phyloP scores from a whole-genome alignment of 2,113 vertebrate genomes.

The Scortum barcoo region DNA sequence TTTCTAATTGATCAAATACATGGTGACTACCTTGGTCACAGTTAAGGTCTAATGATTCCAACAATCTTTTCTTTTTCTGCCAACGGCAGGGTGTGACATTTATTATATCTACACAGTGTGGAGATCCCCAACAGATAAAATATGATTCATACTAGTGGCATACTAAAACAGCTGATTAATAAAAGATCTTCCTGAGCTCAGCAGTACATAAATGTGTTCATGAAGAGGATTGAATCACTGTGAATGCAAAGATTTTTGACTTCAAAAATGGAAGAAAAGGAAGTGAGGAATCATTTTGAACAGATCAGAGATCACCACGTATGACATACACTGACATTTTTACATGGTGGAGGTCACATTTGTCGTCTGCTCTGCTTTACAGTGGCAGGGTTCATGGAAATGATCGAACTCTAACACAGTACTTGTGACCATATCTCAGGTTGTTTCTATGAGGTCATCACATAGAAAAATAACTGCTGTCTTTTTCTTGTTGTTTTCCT shows the following conservation, averaged over 20 bases:
- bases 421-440: neutral
- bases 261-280: neutral
- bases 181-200: neutral
- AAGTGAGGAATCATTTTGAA: neutral
- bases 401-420: neutral
- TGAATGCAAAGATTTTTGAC: neutral
- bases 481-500: neutral
- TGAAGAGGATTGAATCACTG: neutral
- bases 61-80: too few relatives aligned
- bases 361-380: neutral
- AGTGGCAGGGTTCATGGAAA: too few relatives aligned
- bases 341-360: conserved; percentile 1
- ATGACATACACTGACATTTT: neutral
- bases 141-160: neutral
- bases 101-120: neutral
- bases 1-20: neutral
- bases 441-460: neutral
- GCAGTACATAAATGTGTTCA: neutral
- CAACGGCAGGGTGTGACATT: neutral
- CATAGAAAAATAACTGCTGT: neutral
- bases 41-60: neutral
- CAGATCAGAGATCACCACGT: neutral
- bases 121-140: neutral
- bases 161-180: neutral
- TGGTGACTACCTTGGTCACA: neutral